phyloP scores from a whole-genome alignment of 2,797 vertebrate genomes.

The Yasuhikotakia modesta region DNA sequence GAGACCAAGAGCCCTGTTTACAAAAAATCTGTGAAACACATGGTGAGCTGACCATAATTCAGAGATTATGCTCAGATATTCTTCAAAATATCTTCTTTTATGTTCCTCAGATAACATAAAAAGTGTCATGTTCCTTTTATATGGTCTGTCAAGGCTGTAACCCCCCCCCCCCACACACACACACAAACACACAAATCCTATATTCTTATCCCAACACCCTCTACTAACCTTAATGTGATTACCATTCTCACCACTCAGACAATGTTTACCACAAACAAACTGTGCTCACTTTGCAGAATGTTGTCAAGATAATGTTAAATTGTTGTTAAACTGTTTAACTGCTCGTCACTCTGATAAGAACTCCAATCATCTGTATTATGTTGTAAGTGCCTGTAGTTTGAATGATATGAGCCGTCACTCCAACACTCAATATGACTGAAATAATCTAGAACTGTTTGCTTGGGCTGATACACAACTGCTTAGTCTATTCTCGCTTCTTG shows the following conservation, averaged over 20 bases:
- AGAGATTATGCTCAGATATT: too few relatives aligned
- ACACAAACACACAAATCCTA: neutral
- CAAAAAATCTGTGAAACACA: neutral
- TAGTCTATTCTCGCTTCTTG: neutral
- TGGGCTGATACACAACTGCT: slow-evolving; percentile 18
- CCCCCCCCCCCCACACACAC: neutral
- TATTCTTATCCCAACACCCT: slow-evolving; percentile 6
- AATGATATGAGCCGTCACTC: slow-evolving; percentile 20
- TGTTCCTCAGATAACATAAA: too few relatives aligned
- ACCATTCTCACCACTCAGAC: slow-evolving; percentile 15
- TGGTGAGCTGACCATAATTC: neutral
- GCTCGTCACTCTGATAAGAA: slow-evolving; percentile 39
- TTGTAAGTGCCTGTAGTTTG: slow-evolving; percentile 34
- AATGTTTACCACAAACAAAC: slow-evolving; percentile 19
- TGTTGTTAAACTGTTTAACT: slow-evolving; percentile 36
- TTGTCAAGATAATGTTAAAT: neutral
- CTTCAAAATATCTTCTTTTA: too few relatives aligned
- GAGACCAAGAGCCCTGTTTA: too few relatives aligned
- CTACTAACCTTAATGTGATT: slow-evolving; percentile 24
- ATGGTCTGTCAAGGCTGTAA: neutral
- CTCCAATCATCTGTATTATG: slow-evolving; percentile 5
- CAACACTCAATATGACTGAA: neutral
- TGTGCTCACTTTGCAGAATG: neutral
- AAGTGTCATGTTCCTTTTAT: too few relatives aligned
- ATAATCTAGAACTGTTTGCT: slow-evolving; percentile 20